Evolutionary conservation across 2,888 invertebrate species (phyloP).

Genomic region (Erynnis tages): DNA sequence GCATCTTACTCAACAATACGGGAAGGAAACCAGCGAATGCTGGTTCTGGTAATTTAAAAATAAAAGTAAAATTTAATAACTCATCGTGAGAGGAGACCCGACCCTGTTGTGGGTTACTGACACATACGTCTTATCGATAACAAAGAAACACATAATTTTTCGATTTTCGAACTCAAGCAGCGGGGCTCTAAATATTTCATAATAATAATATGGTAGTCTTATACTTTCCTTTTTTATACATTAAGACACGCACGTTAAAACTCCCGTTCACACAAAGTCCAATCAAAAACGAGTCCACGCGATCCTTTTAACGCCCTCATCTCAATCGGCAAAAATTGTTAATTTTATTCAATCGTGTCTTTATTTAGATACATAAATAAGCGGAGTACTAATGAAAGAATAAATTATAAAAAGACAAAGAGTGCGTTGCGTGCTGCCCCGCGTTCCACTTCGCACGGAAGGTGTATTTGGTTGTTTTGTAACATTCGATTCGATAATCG

Average conservation of each 20-base stretch:
- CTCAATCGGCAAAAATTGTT: constrained; percentile 24
- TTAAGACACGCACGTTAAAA: not conserved
- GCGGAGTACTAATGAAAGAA: constrained; percentile 39
- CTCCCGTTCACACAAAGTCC: not conserved
- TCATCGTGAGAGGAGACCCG: no score
- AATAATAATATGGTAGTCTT: not conserved
- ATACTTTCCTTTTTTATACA: not conserved
- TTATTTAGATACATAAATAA: constrained; percentile 33
- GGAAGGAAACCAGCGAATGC: no score
- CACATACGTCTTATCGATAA: no score
- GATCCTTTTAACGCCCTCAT: constrained; percentile 17
- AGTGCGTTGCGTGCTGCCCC: constrained; percentile 59
- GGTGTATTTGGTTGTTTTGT: constrained; percentile 52
- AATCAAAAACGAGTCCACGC: not conserved
- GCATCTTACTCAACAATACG: no score
- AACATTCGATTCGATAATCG: constrained; percentile 52
- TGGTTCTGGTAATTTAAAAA: no score
- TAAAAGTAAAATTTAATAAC: no score
- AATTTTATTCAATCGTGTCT: constrained; percentile 28
- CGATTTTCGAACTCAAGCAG: no score
- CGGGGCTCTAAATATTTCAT: no score
- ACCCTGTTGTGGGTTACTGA: no score
- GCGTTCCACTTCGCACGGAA: constrained; percentile 66
- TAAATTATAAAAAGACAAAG: constrained; percentile 39
- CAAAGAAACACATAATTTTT: no score